phyloP scores from a whole-genome alignment of 2,797 vertebrate species.

The Dicrostonyx torquatus region DNA sequence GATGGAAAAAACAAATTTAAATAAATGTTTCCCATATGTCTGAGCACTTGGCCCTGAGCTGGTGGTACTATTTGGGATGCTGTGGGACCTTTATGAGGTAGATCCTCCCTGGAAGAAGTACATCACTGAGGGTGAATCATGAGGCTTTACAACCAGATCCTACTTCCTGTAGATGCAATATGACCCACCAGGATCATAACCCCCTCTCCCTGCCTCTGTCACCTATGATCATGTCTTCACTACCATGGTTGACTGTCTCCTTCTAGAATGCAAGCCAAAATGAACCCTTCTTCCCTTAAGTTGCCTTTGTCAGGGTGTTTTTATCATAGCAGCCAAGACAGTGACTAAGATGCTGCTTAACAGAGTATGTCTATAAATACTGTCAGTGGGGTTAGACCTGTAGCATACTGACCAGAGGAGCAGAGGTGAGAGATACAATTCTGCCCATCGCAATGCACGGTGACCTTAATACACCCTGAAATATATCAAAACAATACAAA shows the following conservation, averaged over 20 bases:
- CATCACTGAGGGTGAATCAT: not conserved
- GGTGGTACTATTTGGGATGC: not conserved
- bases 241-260: too few species aligned
- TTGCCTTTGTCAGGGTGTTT: not conserved
- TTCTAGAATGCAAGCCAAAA: not conserved
- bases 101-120: not conserved
- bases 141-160: not conserved
- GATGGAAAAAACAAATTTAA: not conserved
- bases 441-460: too few species aligned
- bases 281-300: not conserved
- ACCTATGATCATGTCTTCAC: not conserved
- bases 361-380: too few species aligned
- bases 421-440: not conserved
- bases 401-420: too few species aligned
- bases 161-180: not conserved
- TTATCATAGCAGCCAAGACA: not conserved
- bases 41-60: not conserved
- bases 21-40: not conserved
- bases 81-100: not conserved
- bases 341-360: not conserved
- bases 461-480: not conserved
- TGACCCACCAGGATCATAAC: not conserved
- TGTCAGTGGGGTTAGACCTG: not conserved
- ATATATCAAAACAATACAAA: not conserved
- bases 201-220: not conserved